Base-by-base conservation (phyloP, 2,113 vertebrate genomes). In the Halichoeres trimaculatus region DNA sequence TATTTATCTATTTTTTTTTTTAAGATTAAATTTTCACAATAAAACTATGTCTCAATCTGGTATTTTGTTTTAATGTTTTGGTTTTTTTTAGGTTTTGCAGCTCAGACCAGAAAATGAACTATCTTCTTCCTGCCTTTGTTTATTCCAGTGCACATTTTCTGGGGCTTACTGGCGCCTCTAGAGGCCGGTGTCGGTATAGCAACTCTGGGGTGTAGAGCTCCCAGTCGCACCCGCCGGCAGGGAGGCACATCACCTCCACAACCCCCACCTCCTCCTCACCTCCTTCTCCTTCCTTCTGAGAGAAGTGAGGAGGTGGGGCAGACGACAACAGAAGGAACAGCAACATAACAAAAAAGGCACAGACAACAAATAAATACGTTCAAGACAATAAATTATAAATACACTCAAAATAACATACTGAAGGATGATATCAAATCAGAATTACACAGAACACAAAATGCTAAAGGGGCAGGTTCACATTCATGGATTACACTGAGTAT, bases 81-180 rank as follows among this genome's bases (percentile, higher is more conserved):
- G n/a, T n/a, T n/a, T n/a, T 50, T 78, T 66, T 45, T 17, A 72
- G 24, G 4, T 48, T 77, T 74, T 60, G 75, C 80, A 87, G 85
- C 78, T 85, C 66, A 79, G 72, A 51, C 66, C n/a, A 60, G 41
- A 68, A 60, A 10, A 47, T 68, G 26, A 71, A 61, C 65, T 19
- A 58, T 78, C 50, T 69, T 80, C 65, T 76, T 78, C 68, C 75
- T 58, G 65, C 80, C 70, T 66, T 34, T 54, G 1, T 1, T 38
- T 70, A n/a, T 71, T 70, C 7, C 34, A 65, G 17, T 11, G 12
- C 63, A 38, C 19, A 67, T 68, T 56, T 64, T 79, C 40, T 74
- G 53, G 77, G 74, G 90, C 94, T 95, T 94, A 95, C 94, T 92
- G 93, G 92, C 75, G 92, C 90, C 93, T 93, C 93, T 90, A 94